Evolutionary conservation across 2,888 invertebrate species (phyloP).

Genomic region (Taenaris catops): DNA sequence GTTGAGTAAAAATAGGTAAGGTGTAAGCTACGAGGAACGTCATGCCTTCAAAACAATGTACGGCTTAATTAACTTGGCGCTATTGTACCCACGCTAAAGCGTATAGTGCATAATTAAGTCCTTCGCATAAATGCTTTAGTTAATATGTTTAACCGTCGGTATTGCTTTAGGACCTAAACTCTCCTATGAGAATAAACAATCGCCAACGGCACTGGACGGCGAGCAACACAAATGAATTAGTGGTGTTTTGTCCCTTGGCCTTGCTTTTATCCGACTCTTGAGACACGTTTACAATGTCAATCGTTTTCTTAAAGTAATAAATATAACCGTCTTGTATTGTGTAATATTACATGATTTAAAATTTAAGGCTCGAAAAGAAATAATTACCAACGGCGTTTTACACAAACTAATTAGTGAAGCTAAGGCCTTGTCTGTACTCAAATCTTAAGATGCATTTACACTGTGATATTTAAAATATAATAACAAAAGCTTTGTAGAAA

Average conservation of each 20-base stretch:
- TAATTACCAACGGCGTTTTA: not conserved
- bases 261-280: slow-evolving; percentile 26
- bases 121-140: slow-evolving; percentile 71
- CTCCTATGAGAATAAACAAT: slow-evolving; percentile 76
- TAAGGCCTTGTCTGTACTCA: not conserved
- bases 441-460: not conserved
- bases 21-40: slow-evolving; percentile 55
- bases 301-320: too few relatives aligned
- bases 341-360: not conserved
- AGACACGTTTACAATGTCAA: not conserved
- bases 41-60: slow-evolving; percentile 63
- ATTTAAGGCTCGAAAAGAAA: slow-evolving; percentile 3
- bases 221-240: slow-evolving; percentile 72
- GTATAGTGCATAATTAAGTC: slow-evolving; percentile 72
- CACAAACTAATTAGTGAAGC: not conserved
- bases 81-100: slow-evolving; percentile 57
- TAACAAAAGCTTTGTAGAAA: too few relatives aligned
- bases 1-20: slow-evolving; percentile 46
- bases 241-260: slow-evolving; percentile 40
- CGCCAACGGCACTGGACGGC: slow-evolving; percentile 53
- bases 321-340: not conserved
- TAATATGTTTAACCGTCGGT: slow-evolving; percentile 73
- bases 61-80: slow-evolving; percentile 72
- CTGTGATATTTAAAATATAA: too few relatives aligned
- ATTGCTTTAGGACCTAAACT: slow-evolving; percentile 75